phyloP scores from a whole-genome alignment of 2,888 invertebrate genomes.

The Mallateleia sp. region DNA sequence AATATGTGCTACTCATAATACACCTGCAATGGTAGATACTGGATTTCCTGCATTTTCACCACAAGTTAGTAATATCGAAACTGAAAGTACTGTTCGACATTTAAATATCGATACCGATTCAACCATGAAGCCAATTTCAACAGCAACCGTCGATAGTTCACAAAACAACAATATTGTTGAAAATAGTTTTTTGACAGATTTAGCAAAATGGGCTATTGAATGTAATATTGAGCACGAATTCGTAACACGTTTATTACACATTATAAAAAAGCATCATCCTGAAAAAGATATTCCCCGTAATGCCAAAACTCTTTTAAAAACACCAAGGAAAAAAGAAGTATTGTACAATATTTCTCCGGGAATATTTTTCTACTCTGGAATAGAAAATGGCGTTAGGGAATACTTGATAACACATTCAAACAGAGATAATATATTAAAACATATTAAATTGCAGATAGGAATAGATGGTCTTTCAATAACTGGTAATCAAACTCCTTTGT shows the following conservation, averaged over 20 bases:
- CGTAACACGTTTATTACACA: slow-evolving; percentile 1
- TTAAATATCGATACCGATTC: too few species aligned
- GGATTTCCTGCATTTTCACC: too few species aligned
- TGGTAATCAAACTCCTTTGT: not conserved
- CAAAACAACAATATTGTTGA: too few species aligned
- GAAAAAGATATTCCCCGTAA: slow-evolving; percentile 5
- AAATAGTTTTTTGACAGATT: too few species aligned
- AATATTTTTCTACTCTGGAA: slow-evolving; percentile 13
- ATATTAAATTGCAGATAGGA: slow-evolving; percentile 1
- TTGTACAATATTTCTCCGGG: slow-evolving; percentile 25
- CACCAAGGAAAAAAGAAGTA: not conserved
- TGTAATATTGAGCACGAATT: not conserved
- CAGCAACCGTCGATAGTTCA: too few species aligned
- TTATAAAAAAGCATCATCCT: slow-evolving; percentile 8
- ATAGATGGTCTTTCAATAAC: slow-evolving; percentile 14
- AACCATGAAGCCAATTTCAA: too few species aligned
- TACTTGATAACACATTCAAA: not conserved
- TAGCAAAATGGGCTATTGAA: slow-evolving; percentile 10
- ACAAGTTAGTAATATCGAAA: too few species aligned
- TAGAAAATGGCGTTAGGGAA: slow-evolving; percentile 7
- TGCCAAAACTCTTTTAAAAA: slow-evolving; percentile 18
- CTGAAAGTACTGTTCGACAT: too few species aligned
- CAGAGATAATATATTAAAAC: not conserved
- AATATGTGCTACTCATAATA: too few species aligned
- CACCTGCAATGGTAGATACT: too few species aligned